A percentile compares a stretch with the other conserved stretches of the same genome.
Conservation (phyloP, 37 sponge, comb jelly and placozoan species). For the Ianthella basta region DNA sequence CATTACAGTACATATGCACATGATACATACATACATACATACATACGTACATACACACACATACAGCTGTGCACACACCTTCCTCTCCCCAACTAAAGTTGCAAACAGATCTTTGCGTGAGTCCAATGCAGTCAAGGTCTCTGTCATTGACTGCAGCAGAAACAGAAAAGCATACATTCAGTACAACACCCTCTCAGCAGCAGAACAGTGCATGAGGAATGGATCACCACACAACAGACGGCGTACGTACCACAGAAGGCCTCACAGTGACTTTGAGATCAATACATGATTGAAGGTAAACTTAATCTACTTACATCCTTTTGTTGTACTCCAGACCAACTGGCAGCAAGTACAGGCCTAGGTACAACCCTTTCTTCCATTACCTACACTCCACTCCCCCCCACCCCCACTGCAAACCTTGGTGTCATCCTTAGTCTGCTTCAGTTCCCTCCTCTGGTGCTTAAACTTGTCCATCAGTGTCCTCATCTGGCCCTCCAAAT, state of each 20-base stretch:
- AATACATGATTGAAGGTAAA: too few species aligned
- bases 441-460: slow-evolving; percentile 69
- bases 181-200: too few species aligned
- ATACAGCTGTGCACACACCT: not conserved
- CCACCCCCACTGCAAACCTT: slow-evolving; percentile 29
- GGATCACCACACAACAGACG: too few species aligned
- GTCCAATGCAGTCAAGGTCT: not conserved
- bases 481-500: slow-evolving; percentile 78
- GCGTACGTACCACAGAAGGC: too few species aligned
- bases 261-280: too few species aligned
- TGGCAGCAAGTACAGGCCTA: too few species aligned
- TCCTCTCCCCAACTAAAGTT: slow-evolving; percentile 16
- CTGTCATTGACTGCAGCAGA: slow-evolving; percentile 12
- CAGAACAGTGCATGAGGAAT: too few species aligned
- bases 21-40: not conserved
- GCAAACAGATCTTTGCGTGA: not conserved
- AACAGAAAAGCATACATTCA: too few species aligned
- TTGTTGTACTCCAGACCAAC: too few species aligned
- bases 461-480: slow-evolving; percentile 80
- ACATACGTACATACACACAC: not conserved
- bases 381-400: not conserved
- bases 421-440: slow-evolving; percentile 55
- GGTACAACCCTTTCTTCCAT: not conserved
- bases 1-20: not conserved
- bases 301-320: too few species aligned